Percentiles rank a stretch among this genome's conserved stretches.
Conservation (phyloP, 2,113 vertebrate genomes). For the Semnornis frantzii region DNA sequence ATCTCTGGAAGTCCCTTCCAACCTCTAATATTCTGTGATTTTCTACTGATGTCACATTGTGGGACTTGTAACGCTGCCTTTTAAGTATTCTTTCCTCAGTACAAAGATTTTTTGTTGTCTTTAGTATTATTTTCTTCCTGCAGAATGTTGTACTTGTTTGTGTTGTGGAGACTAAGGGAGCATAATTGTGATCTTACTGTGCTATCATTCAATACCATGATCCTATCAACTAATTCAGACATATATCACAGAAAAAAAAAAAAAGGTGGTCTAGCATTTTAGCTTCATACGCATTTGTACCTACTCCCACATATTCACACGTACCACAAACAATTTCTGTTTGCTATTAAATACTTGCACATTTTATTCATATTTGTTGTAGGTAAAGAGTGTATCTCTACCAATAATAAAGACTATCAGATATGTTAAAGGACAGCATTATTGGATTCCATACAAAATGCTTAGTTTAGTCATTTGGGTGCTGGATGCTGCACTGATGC, state of each 20-base stretch:
- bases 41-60: not conserved
- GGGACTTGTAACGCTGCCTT: not conserved
- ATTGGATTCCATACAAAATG: not conserved
- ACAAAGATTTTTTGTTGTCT: not conserved
- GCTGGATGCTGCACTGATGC: not conserved
- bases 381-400: not conserved
- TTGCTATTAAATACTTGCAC: not conserved
- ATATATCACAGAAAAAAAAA: not conserved
- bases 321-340: not conserved
- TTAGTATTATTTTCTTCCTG: not conserved
- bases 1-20: too few species aligned
- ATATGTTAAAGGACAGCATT: not conserved
- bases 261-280: not conserved
- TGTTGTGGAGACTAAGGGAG: not conserved
- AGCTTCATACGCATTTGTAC: not conserved
- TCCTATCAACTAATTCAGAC: not conserved
- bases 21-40: too few species aligned
- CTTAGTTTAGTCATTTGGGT: not conserved
- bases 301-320: not conserved
- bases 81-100: not conserved
- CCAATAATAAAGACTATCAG: not conserved
- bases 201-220: not conserved
- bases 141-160: not conserved
- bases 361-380: not conserved
- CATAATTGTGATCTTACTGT: not conserved